A percentile compares a stretch with the other conserved stretches of the same genome.
Evolutionary conservation across 1,140 invertebrate genomes (phyloP).

Genomic region (Drosophila elegans): DNA sequence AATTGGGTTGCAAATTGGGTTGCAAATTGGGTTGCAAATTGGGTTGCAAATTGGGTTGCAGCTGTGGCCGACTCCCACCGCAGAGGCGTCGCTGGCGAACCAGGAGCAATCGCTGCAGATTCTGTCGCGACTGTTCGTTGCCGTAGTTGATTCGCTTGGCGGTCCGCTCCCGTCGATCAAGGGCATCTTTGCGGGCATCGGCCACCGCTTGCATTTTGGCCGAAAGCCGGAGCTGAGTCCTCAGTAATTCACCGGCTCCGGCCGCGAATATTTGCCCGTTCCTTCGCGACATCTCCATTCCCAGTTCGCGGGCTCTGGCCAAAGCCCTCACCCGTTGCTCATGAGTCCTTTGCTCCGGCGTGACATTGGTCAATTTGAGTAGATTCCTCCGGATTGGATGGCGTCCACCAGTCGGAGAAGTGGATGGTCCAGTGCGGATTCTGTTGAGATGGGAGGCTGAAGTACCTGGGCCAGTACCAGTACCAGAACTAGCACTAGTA

Average conservation of each 20-base stretch:
- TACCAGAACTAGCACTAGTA: not conserved
- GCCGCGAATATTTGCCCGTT: slow-evolving; percentile 54
- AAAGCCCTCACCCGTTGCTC: slow-evolving; percentile 51
- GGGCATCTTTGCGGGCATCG: slow-evolving; percentile 40
- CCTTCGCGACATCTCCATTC: slow-evolving; percentile 64
- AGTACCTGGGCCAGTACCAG: too few relatives aligned
- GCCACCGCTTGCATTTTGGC: slow-evolving; percentile 52
- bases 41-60: not conserved
- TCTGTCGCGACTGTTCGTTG: slow-evolving; percentile 66
- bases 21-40: too few relatives aligned
- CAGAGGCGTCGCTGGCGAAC: not conserved
- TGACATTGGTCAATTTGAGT: not conserved
- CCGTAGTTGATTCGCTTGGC: slow-evolving; percentile 74
- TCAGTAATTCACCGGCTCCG: slow-evolving; percentile 27
- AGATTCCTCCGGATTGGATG: not conserved
- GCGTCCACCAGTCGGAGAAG: not conserved
- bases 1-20: not conserved
- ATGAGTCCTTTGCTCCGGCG: slow-evolving; percentile 31
- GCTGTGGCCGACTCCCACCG: not conserved
- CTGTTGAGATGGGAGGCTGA: not conserved
- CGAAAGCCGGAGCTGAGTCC: slow-evolving; percentile 42
- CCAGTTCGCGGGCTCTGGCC: slow-evolving; percentile 58
- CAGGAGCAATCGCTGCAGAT: slow-evolving; percentile 54
- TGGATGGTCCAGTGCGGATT: not conserved
- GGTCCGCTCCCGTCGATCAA: slow-evolving; percentile 55